phyloP scores from a whole-genome alignment of 2,113 vertebrate genomes.

The Choloepus hoffmanni region DNA sequence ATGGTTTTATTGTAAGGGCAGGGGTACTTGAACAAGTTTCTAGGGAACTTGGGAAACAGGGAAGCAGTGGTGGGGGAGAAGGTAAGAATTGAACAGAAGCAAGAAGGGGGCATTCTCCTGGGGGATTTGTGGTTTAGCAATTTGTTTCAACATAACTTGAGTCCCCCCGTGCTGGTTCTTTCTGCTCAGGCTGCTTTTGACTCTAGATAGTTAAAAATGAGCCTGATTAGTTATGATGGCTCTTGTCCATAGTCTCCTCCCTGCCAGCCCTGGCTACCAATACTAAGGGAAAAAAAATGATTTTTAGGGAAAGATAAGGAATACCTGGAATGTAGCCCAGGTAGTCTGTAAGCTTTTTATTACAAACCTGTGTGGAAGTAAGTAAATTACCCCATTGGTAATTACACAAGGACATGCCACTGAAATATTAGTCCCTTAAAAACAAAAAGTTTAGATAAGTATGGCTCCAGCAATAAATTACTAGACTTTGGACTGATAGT shows the following conservation, averaged over 20 bases:
- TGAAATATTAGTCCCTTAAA: constrained; percentile 27
- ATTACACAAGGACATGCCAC: neutral
- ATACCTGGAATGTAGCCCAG: neutral
- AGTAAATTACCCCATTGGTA: constrained; percentile 7
- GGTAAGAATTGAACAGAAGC: neutral
- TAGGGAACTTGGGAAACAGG: neutral
- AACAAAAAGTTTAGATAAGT: constrained; percentile 8
- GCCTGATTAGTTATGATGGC: neutral
- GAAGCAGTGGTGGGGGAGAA: neutral
- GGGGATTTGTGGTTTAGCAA: neutral
- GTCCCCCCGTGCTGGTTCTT: neutral
- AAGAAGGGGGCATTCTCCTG: neutral
- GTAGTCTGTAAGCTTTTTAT: neutral
- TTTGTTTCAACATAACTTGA: neutral
- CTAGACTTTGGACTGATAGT: neutral
- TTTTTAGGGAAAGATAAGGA: constrained; percentile 38
- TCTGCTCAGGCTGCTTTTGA: neutral
- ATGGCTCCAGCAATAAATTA: constrained; percentile 29
- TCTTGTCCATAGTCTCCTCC: neutral
- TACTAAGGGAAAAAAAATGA: neutral
- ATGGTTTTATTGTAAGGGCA: neutral
- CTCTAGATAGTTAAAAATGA: neutral
- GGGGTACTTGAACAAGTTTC: neutral
- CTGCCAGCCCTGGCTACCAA: neutral
- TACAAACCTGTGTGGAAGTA: neutral